These are phyloP conservation scores for Phrynocephalus guinanensis DNA, from an alignment of 2,797 vertebrate species.

Conservation along the genomic window DNA sequence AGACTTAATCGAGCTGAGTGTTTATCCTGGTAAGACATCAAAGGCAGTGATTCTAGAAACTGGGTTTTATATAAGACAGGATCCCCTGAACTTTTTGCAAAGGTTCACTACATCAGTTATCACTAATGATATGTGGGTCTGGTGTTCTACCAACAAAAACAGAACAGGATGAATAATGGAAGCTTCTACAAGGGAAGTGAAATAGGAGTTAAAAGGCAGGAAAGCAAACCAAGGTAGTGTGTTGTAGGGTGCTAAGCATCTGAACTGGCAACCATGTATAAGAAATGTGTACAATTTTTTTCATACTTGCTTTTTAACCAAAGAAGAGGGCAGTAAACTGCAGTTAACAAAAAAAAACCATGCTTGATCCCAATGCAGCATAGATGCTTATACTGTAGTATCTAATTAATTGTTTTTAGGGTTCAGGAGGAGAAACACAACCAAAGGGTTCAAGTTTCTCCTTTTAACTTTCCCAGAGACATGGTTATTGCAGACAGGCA, in stretches of 20 bases:
- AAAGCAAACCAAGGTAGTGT: slow-evolving; percentile 52
- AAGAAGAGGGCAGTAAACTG: slow-evolving; percentile 43
- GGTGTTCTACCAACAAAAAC: slow-evolving; percentile 79
- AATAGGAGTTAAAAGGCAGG: slow-evolving; percentile 63
- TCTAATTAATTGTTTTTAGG: not conserved
- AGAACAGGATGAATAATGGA: slow-evolving; percentile 70
- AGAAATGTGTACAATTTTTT: slow-evolving; percentile 34
- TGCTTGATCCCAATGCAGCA: not conserved
- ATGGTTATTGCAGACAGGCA: not conserved
- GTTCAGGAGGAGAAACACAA: slow-evolving; percentile 1
- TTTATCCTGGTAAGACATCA: slow-evolving; percentile 76
- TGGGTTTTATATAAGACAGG: slow-evolving; percentile 70
- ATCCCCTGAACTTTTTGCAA: slow-evolving; percentile 67
- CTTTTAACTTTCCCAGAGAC: not conserved
- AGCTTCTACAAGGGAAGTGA: slow-evolving; percentile 61
- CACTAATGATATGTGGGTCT: slow-evolving; percentile 73
- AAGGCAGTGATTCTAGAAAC: slow-evolving; percentile 68
- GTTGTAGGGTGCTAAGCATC: slow-evolving; percentile 35
- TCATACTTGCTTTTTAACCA: slow-evolving; percentile 27
- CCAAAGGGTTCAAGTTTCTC: not conserved
- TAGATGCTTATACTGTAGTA: not conserved
- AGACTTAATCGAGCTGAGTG: slow-evolving; percentile 65
- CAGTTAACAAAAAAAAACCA: not conserved
- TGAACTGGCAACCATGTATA: slow-evolving; percentile 45
- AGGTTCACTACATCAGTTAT: slow-evolving; percentile 74